Conservation (phyloP, 53 echinoderm and acorn worm genomes). For the Luidia sarsii region DNA sequence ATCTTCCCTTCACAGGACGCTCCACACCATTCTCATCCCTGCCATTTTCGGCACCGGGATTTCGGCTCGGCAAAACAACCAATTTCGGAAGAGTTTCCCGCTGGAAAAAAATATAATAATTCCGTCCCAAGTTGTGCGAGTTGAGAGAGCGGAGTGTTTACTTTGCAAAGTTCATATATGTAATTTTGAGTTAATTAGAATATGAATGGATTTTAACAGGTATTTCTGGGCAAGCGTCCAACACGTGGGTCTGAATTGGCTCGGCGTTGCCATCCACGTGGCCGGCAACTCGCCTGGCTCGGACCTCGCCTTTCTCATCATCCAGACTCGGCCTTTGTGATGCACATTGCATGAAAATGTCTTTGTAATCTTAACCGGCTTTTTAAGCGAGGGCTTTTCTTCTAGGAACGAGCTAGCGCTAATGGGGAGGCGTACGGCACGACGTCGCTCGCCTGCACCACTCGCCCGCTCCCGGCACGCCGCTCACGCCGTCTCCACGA, state of each 20-base stretch:
- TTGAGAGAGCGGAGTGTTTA: constrained; percentile 23
- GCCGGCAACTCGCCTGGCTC: constrained; percentile 33
- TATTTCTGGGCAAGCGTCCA: constrained; percentile 50
- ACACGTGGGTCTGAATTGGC: constrained; percentile 50
- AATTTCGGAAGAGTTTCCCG: constrained; percentile 2
- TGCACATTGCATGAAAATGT: constrained; percentile 66
- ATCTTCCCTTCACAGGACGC: neutral
- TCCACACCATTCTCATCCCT: neutral
- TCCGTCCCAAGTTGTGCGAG: neutral
- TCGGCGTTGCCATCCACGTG: constrained; percentile 47
- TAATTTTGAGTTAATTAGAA: constrained; percentile 68
- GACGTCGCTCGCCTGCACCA: constrained; percentile 18
- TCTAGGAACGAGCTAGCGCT: constrained; percentile 42
- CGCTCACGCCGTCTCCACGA: constrained; percentile 28
- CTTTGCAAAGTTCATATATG: constrained; percentile 61
- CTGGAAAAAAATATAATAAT: neutral
- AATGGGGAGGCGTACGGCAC: constrained; percentile 38
- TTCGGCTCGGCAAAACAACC: constrained; percentile 7
- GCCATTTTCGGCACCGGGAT: constrained; percentile 38
- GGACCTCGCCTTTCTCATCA: constrained; percentile 40
- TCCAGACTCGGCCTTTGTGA: constrained; percentile 50
- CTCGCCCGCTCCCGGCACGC: constrained; percentile 41
- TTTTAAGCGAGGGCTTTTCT: constrained; percentile 54
- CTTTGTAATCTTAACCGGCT: constrained; percentile 68
- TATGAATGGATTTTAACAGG: constrained; percentile 66